Percentiles rank a stretch among this genome's conserved stretches.
Conservation (phyloP, 2,797 vertebrate species). For the Huso huso region DNA sequence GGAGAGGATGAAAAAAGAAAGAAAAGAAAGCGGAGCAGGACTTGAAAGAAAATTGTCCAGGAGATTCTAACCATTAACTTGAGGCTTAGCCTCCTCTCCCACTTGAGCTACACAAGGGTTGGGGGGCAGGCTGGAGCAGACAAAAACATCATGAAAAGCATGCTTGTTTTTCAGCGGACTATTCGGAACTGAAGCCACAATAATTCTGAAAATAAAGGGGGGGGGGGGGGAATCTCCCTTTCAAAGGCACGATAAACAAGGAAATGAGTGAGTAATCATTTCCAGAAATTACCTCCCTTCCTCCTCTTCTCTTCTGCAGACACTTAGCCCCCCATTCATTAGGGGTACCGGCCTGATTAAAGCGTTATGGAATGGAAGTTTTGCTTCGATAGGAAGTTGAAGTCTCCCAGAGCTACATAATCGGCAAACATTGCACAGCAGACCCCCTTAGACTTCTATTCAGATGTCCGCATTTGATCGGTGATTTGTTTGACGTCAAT, state of each 20-base stretch:
- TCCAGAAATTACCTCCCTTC: constrained; percentile 55
- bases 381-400: no score
- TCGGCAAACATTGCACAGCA: constrained; percentile 3
- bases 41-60: constrained; percentile 62
- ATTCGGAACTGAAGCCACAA: constrained; percentile 68
- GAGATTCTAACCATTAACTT: constrained; percentile 72
- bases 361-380: constrained; percentile 44
- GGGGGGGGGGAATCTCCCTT: constrained; percentile 27
- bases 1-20: constrained; percentile 40
- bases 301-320: constrained; percentile 48
- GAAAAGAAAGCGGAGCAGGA: constrained; percentile 42
- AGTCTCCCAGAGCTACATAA: neutral
- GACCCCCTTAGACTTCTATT: constrained; percentile 27
- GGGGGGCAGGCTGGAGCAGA: constrained; percentile 35
- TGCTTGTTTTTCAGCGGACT: constrained; percentile 63
- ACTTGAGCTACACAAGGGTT: constrained; percentile 63
- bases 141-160: constrained; percentile 48
- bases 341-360: constrained; percentile 60
- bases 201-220: constrained; percentile 40
- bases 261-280: constrained; percentile 75
- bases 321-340: constrained; percentile 59
- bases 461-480: constrained; percentile 13
- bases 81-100: constrained; percentile 54
- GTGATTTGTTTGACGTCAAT: no score
- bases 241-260: constrained; percentile 75